Base-by-base conservation (phyloP, 2,888 invertebrate species). In the Micropterix aruncella region DNA sequence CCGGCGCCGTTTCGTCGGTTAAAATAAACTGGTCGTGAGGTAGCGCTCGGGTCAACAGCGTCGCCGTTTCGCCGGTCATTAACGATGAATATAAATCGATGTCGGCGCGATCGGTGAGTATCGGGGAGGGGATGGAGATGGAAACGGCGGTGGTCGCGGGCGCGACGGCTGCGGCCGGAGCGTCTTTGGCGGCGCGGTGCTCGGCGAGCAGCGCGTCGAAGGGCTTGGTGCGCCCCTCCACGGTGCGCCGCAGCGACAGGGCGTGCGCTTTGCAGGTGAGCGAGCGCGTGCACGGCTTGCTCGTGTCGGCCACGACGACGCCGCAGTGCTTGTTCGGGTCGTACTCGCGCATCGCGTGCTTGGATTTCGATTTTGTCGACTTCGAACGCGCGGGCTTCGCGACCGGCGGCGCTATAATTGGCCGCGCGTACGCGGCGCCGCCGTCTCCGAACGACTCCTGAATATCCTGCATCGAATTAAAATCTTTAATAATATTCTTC, bases 311-410 rank as follows among this genome's bases (percentile, higher is more conserved):
- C 44, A 74, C 78, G 52, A 77, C 63, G 14, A 88, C 88, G 2
- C 89, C 90, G 60, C 89, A 89, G 58, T 89, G 89, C 52, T 82
- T 78, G 58, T 89, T 82, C 15, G 88, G 80, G 61, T 89, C 84
- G 63, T 83, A 89, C 57, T 85, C 83, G 47, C 84, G 70, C 49
- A 73, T 67, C 51, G 63, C 65, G 52, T 66, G 65, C 19, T 50
- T 51, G 12, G 48, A 39, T 54, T 70, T 70, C 16, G 42, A 43
- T 54, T 69, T 70, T 54, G 60, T 61, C 27, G 63, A 55, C 53
- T 63, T 68, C 18, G 60, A 57, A 49, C 62, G 59, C 37, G 56
- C 55, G 43, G 53, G 46, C 38, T 51, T 47, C 16, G 46, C 48
- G 1, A 61, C 62, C n/a, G 65, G 61, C 17, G 61, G 56, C 46